These are phyloP conservation scores for Fukomys damarensis DNA, from an alignment of 2,113 vertebrate species.

Conservation along the genomic window DNA sequence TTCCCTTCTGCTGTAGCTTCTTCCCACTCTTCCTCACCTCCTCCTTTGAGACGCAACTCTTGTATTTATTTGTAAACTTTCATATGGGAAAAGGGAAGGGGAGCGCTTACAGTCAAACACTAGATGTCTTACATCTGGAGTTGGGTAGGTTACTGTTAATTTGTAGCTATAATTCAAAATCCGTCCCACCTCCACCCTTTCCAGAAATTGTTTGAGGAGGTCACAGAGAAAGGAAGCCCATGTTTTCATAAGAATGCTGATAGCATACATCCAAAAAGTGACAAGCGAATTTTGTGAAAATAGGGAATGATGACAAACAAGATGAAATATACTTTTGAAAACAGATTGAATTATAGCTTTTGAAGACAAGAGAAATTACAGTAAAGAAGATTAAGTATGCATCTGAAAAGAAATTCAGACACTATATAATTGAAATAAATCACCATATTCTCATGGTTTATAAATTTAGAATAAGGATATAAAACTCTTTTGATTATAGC, in stretches of 20 bases:
- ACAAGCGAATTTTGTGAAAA: background rate
- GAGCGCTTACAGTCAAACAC: background rate
- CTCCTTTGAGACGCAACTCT: background rate
- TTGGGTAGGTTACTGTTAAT: background rate
- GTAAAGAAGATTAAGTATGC: background rate
- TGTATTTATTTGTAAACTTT: background rate
- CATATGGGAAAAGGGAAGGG: background rate
- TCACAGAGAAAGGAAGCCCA: background rate
- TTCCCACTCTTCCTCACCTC: background rate
- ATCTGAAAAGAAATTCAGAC: background rate
- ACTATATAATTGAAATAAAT: background rate
- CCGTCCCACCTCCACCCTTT: background rate
- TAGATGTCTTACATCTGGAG: background rate
- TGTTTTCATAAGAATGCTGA: background rate
- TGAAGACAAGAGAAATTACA: background rate
- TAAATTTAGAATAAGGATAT: background rate
- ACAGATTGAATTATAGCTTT: background rate
- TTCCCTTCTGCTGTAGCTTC: background rate
- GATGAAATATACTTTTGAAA: background rate
- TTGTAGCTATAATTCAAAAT: background rate
- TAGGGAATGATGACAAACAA: background rate
- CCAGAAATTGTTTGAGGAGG: background rate
- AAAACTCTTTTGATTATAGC: background rate
- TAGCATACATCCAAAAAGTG: background rate
- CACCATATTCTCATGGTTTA: background rate